Evolutionary conservation across 64 coral and sea anemone genomes (phyloP), one percentile per base, ranked within the genome.

Genomic region (Montipora sp.): DNA sequence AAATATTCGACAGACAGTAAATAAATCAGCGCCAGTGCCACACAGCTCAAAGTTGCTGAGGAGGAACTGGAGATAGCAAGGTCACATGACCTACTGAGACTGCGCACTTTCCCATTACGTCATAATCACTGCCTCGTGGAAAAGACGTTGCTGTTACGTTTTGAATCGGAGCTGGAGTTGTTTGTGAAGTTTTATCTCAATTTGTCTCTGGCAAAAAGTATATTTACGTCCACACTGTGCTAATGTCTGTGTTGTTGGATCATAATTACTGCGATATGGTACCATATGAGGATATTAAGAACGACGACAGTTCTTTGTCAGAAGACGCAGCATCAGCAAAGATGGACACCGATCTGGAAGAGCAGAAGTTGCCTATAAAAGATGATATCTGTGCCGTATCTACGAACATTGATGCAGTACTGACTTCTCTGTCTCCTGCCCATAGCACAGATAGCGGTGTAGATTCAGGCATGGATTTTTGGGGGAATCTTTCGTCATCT

Each of bases 361-460:
- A 49, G 24, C 51, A 81, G 55, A 3, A 48, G 46, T 71, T 71
- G 16, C 15, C 82, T 15, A 14, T 85, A 16, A 63, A 19, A 78
- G 47, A 19, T 14, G 75, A 78, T 7, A 19, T 78, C 18, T 78
- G 75, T 16, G 75, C 2, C 22, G 82, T 71, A 71, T 19, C 46
- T 23, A 18, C 47, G 11, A 22, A 85, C 19, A 21, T 7, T 4
- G 65, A 85, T 71, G 63, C 1, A 23, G 21, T 47, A 71, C 8
- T 45, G 5, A 71, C 27, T 53, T 66, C 91, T 7, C 46, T 88
- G 22, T 93, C 91, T 21, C 91, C 91, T 63, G 51, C 91, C 12
- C 91, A 93, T 67, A 93, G 91, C 15, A 50, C 78, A 43, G 91
- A 93, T 46, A 93, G 91, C 72, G 91, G 91, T 13, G 63, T 93